Base-by-base conservation (phyloP, 30 jellyfish, hydroid and myxozoan genomes). In the Chrysaora quinquecirrha region DNA sequence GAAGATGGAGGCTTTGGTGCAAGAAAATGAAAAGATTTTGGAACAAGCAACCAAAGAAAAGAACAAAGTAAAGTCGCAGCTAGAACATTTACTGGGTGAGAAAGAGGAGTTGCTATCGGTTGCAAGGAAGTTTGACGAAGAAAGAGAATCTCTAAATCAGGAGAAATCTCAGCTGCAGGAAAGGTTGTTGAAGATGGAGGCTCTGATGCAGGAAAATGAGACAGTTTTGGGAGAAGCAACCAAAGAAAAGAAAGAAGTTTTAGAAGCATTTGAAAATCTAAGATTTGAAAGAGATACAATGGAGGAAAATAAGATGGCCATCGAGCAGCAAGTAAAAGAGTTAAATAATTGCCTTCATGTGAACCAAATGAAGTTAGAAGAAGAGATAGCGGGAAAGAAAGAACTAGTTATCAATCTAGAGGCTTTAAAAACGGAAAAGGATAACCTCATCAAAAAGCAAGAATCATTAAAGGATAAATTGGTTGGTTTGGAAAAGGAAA, bases 401-500 rank as follows among this genome's bases (percentile, higher is more conserved):
- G 56, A 72, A 19, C 52, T 14, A 22, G 50, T 22, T 1, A 72
- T 38, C 6, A 38, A 3, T 72, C 54, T 20, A 14, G 61, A 56
- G 12, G 90, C 64, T 33, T 47, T 64, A 63, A 60, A 48, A 18
- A 33, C 27, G 30, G 86, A 66, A 43, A 60, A 76, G 30, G 46
- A 34, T 38, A 12, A 34, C 14, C 28, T 80, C 22, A 30, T 47
- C 21, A 20, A 68, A 16, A 89, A 74, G 2, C 33, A 54, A 47
- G 89, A 80, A 72, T 72, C 23, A 4, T 21, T 84, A 22, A 78
- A 72, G 32, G 43, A n/a, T 0, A 54, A 35, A 25, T 64, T 80
- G 61, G 75, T 2, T 3, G 49, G 32, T 24, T 30, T 60, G 65
- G 48, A 21, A 18, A 64, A 34, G 54, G 4, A 11, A 12, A 20